Percentiles rank a stretch among this genome's conserved stretches.
Evolutionary conservation across 37 sponge, comb jelly and placozoan genomes (phyloP).

Genomic region (Petrosia ficiformis): DNA sequence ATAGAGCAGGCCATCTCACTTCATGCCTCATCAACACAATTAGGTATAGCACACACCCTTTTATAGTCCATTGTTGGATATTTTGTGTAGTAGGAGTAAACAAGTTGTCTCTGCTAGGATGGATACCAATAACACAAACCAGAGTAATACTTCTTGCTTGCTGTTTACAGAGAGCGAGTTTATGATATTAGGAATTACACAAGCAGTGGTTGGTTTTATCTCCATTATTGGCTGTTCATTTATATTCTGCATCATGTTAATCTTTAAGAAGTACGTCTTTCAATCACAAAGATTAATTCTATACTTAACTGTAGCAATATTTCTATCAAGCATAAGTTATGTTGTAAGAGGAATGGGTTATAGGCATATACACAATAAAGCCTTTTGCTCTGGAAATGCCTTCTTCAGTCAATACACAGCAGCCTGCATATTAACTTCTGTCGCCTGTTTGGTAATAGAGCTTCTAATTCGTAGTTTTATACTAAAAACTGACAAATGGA

Average conservation of each 20-base stretch:
- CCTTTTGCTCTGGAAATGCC: conserved; percentile 25
- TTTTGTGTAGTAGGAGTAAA: too few relatives aligned
- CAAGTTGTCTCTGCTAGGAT: too few relatives aligned
- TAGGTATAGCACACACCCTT: too few relatives aligned
- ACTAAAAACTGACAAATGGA: background rate
- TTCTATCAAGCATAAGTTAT: conserved; percentile 17
- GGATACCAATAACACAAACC: too few relatives aligned
- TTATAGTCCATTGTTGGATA: too few relatives aligned
- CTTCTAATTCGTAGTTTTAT: background rate
- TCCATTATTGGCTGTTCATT: conserved; percentile 16
- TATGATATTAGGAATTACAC: conserved; percentile 7
- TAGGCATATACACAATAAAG: conserved; percentile 3
- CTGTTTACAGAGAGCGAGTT: too few relatives aligned
- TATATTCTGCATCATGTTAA: conserved; percentile 48
- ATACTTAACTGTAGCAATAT: conserved; percentile 49
- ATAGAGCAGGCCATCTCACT: too few relatives aligned
- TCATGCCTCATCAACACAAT: too few relatives aligned
- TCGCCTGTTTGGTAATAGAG: conserved; percentile 2
- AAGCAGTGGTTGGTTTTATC: background rate
- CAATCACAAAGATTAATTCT: conserved; percentile 73
- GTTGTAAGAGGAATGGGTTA: conserved; percentile 19
- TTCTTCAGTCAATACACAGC: conserved; percentile 13
- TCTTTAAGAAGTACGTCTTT: conserved; percentile 75
- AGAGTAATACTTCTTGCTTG: too few relatives aligned
- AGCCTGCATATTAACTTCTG: conserved; percentile 17